These are phyloP conservation scores for Forbesichthys agassizii DNA, from an alignment of 2,113 vertebrate species.

Conservation along the genomic window DNA sequence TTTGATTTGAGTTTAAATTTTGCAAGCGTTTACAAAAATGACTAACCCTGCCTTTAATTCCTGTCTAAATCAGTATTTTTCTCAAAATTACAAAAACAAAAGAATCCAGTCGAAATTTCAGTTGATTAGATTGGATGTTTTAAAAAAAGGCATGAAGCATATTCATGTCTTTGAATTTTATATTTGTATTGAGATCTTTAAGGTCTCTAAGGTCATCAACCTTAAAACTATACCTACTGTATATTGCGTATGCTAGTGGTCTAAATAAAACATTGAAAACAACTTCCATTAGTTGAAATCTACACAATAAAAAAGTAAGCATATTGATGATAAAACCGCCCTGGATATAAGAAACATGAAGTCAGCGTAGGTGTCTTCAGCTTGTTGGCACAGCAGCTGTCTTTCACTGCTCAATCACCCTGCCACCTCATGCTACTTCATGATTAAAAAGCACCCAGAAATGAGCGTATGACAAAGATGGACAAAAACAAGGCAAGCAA, in stretches of 20 bases:
- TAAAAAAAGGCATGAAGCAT: background rate
- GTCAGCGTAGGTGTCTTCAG: conserved; percentile 39
- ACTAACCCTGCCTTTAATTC: background rate
- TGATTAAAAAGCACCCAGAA: conserved; percentile 70
- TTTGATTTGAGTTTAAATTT: too few relatives aligned
- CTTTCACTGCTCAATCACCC: conserved; percentile 58
- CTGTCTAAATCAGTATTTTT: conserved; percentile 6
- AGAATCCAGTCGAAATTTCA: background rate
- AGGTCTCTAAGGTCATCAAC: too few relatives aligned
- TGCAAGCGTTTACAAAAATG: too few relatives aligned
- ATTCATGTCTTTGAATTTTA: too few relatives aligned
- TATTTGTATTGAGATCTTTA: too few relatives aligned
- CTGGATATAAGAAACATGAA: conserved; percentile 20
- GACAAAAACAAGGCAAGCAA: conserved; percentile 63
- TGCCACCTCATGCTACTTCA: conserved; percentile 55
- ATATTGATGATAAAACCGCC: background rate
- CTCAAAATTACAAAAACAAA: background rate
- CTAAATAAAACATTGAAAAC: too few relatives aligned
- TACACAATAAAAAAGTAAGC: background rate
- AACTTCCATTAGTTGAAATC: too few relatives aligned
- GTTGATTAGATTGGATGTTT: background rate
- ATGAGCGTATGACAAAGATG: conserved; percentile 60
- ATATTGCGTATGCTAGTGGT: too few relatives aligned
- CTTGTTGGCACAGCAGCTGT: conserved; percentile 45
- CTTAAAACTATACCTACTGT: too few relatives aligned